A percentile compares a stretch with the other conserved stretches of the same genome.
These are phyloP conservation scores for Drosophila subsilvestris DNA, from an alignment of 2,888 invertebrate species.

Conservation along the genomic window DNA sequence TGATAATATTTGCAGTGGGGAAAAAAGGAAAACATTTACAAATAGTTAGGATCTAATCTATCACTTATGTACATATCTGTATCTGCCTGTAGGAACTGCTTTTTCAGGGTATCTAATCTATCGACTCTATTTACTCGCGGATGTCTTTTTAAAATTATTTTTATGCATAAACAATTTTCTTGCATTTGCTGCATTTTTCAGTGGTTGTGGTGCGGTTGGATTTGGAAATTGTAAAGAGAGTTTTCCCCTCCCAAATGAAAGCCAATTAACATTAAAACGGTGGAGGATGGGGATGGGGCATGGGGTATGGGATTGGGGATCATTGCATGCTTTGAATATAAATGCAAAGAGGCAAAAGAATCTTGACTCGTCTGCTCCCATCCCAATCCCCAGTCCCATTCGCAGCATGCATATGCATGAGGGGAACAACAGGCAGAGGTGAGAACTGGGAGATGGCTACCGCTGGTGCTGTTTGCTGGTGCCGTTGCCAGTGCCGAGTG, in stretches of 20 bases:
- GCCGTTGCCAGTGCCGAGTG: background rate
- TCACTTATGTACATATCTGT: too few species aligned
- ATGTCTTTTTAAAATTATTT: slow-evolving; percentile 10
- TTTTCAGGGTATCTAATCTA: too few species aligned
- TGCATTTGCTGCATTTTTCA: slow-evolving; percentile 4
- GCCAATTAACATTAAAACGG: slow-evolving; percentile 30
- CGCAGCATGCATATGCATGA: slow-evolving; percentile 32
- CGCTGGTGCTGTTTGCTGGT: background rate
- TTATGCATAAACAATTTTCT: slow-evolving; percentile 41
- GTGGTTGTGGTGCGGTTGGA: slow-evolving; percentile 40
- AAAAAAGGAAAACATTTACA: too few species aligned
- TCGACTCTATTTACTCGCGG: too few species aligned
- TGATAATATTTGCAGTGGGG: background rate
- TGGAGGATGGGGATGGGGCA: background rate
- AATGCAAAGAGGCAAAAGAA: slow-evolving; percentile 24
- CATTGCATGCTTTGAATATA: slow-evolving; percentile 35
- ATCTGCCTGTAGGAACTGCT: too few species aligned
- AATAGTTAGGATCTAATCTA: too few species aligned
- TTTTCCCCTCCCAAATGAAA: slow-evolving; percentile 34
- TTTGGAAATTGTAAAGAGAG: slow-evolving; percentile 46
- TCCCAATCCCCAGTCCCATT: background rate
- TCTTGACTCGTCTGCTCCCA: slow-evolving; percentile 3
- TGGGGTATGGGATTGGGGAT: slow-evolving; percentile 7
- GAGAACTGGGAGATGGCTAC: background rate
- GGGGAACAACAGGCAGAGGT: background rate